Conservation (phyloP, 2,888 invertebrate genomes). For the Lutraria lutraria region DNA sequence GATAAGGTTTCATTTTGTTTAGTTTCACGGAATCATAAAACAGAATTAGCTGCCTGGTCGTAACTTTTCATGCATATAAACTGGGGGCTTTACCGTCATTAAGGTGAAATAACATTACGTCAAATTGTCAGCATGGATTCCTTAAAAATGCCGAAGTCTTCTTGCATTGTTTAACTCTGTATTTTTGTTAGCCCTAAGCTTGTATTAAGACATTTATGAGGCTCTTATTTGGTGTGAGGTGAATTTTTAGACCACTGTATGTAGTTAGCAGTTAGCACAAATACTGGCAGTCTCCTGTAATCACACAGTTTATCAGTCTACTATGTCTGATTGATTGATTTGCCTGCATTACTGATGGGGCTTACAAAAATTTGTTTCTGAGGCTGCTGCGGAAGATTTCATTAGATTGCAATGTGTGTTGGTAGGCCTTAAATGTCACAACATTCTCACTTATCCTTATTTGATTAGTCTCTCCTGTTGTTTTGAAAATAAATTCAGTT, state of each 20-base stretch:
- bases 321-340: neutral
- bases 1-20: neutral
- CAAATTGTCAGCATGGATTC: conserved; percentile 26
- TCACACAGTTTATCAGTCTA: neutral
- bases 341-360: neutral
- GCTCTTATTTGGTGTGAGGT: neutral
- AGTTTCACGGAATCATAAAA: conserved; percentile 42
- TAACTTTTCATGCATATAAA: conserved; percentile 43
- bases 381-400: neutral
- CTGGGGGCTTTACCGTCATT: conserved; percentile 37
- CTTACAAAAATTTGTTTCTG: neutral
- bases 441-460: neutral
- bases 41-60: conserved; percentile 42
- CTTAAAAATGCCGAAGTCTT: conserved; percentile 16
- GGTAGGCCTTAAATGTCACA: neutral
- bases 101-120: conserved; percentile 38
- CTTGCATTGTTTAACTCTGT: neutral
- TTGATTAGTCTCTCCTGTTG: neutral
- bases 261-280: neutral
- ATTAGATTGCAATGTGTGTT: neutral
- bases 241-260: neutral
- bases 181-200: conserved; percentile 1
- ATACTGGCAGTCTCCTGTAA: neutral
- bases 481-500: neutral
- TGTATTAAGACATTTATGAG: neutral